Base-by-base conservation (phyloP, 2,888 invertebrate genomes). In the Drosophila prolongata region DNA sequence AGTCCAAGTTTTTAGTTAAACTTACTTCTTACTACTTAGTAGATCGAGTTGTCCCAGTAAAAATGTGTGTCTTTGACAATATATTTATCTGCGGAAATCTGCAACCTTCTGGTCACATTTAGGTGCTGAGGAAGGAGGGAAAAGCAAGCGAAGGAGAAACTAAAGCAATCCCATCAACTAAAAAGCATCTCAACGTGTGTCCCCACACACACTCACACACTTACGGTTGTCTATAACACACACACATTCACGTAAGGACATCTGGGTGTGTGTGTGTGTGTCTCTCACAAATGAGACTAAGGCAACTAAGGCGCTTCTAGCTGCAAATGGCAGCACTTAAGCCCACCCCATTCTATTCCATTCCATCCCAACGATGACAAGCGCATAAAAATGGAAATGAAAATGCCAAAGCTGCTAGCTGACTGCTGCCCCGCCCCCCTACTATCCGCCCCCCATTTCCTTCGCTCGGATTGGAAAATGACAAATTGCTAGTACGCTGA, bases 271-370 rank as follows among this genome's bases (percentile, higher is more conserved):
- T 38, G 37, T 62, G 49, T 61, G 34, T 55, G 60, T 47, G 57
- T 42, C 57, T 52, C 44, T 79, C 75, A 73, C 75, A 78, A 84
- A 84, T 87, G 72, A 85, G 77, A 57, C 64, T 72, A 67, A 72
- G 82, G 80, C 77, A 82, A 77, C 85, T 73, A 79, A 84, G 82
- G 72, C 78, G 69, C 52, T 60, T 42, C 79, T 73, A 57, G 70
- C 82, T 87, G 87, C 88, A 87, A 85, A 83, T 85, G 87, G 86
- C 86, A 87, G 87, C 88, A 84, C 88, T 85, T 84, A 87, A 87
- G 77, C 72, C 75, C 62, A 52, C 44, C 53, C 35, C 50, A n/a
- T 5, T 6, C 62, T 42, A 27, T 16, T 10, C n/a, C 60, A 49
- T 30, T 46, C 52, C 65, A 35, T 16, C 37, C 66, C 66, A 53